Evolutionary conservation across 2,797 vertebrate species (phyloP).

Genomic region (Molothrus ater): DNA sequence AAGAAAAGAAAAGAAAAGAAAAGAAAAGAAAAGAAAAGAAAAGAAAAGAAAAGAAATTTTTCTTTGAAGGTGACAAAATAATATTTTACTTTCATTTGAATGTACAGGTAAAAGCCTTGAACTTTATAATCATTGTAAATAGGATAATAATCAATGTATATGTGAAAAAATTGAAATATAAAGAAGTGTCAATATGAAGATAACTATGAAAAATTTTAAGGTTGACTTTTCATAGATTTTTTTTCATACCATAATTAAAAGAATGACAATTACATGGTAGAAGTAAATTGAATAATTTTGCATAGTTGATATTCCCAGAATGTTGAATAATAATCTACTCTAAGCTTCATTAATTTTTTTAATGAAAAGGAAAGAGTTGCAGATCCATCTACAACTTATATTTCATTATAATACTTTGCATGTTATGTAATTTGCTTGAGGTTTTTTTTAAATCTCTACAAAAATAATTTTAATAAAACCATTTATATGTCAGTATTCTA

Average conservation of each 20-base stretch:
- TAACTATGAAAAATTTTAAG: background rate
- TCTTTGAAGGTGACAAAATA: background rate
- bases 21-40: background rate
- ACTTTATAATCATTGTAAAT: background rate
- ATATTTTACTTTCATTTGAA: constrained; percentile 6
- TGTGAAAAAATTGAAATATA: background rate
- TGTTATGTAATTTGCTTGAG: background rate
- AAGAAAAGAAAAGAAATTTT: background rate
- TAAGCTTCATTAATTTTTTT: background rate
- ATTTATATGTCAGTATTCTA: background rate
- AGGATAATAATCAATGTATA: background rate
- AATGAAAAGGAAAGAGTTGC: background rate
- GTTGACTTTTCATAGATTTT: background rate
- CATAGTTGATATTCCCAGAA: background rate
- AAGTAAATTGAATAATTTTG: background rate
- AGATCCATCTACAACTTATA: background rate
- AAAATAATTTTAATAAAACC: background rate
- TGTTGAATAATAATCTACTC: background rate
- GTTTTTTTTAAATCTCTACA: background rate
- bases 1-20: background rate
- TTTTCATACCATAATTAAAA: background rate
- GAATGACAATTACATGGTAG: background rate
- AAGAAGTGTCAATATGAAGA: background rate
- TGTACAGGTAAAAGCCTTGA: background rate
- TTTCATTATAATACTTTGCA: background rate